Base-by-base conservation (phyloP, 1,140 invertebrate genomes). In the Microplitis demolitor region DNA sequence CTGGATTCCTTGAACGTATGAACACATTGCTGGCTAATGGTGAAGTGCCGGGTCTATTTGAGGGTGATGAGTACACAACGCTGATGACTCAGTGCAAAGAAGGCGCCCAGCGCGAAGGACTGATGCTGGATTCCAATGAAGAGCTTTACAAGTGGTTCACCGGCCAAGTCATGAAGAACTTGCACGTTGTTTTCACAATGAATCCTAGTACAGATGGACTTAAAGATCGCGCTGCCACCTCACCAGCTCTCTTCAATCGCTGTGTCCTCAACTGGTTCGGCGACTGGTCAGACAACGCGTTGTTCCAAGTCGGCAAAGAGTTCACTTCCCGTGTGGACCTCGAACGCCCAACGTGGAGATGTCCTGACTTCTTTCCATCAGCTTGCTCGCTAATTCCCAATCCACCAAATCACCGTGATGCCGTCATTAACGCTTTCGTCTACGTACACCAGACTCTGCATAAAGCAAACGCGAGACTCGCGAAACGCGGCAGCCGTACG, bases 231-330 rank as follows among this genome's bases (percentile, higher is more conserved):
- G 98, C 98, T 3, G 96, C 98, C 3, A 99, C 98, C 0, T 99
- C 98, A 3, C 98, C 98, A 66, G 98, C 98, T 31, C 89, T 99
- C 16, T 99, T 99, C 90, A 99, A 99, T 89, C 92, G 98, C 84
- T 99, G 98, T 88, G 98, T 99, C 1, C 90, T 99, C 51, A 99
- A 99, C 87, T 99, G 98, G 98, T 99, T 99, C 85, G 98, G 98
- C 1, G 98, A 99, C 88, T 99, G 98, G 98, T 98, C 97, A 9
- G 96, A 98, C 84, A 95, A 95, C 11, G 97, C 98, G 1, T 88
- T 99, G 5, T 99, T 96, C 90, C 97, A 99, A 89, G 95, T 96
- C 66, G 95, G 94, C 61, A 94, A 94, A 83, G 95, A 96, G 86
- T 96, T 97, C 78, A 97, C 95, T 3, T 91, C 90, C 58, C 91